Evolutionary conservation across 2,888 invertebrate genomes (phyloP).

Genomic region (Nomada fabriciana): DNA sequence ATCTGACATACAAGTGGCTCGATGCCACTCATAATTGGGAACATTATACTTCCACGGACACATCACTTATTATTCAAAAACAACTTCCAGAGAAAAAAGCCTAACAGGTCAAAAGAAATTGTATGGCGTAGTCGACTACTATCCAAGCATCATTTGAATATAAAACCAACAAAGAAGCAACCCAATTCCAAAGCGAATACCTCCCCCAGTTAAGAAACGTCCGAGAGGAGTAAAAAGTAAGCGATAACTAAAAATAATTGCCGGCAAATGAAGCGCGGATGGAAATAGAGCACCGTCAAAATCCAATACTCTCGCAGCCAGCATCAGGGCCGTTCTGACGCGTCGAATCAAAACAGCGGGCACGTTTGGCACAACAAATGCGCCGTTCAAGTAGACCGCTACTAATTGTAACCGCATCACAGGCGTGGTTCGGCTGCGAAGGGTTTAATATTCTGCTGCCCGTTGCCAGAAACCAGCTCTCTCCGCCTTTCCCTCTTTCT

Average conservation of each 20-base stretch:
- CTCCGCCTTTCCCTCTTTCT: neutral
- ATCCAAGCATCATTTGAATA: neutral
- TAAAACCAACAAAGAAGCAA: no score
- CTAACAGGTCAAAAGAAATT: conserved; percentile 3
- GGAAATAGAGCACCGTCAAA: neutral
- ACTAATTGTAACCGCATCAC: conserved; percentile 55
- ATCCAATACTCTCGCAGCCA: neutral
- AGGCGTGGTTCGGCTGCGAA: conserved; percentile 37
- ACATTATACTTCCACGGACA: conserved; percentile 13
- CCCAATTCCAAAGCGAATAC: neutral
- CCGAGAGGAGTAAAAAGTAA: no score
- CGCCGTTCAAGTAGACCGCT: conserved; percentile 49
- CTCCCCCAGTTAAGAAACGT: no score
- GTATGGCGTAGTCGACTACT: neutral
- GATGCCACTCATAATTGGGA: conserved; percentile 26
- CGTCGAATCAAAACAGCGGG: conserved; percentile 40
- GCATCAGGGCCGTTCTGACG: conserved; percentile 13
- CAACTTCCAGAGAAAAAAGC: neutral
- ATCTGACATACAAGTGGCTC: neutral
- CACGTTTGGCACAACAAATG: conserved; percentile 33
- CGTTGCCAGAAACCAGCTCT: conserved; percentile 29
- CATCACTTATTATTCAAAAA: conserved; percentile 4
- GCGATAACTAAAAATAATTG: neutral
- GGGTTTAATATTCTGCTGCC: conserved; percentile 45
- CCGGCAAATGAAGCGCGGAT: neutral